Base-by-base conservation (phyloP, 2,113 vertebrate species). In the Perca fluviatilis region DNA sequence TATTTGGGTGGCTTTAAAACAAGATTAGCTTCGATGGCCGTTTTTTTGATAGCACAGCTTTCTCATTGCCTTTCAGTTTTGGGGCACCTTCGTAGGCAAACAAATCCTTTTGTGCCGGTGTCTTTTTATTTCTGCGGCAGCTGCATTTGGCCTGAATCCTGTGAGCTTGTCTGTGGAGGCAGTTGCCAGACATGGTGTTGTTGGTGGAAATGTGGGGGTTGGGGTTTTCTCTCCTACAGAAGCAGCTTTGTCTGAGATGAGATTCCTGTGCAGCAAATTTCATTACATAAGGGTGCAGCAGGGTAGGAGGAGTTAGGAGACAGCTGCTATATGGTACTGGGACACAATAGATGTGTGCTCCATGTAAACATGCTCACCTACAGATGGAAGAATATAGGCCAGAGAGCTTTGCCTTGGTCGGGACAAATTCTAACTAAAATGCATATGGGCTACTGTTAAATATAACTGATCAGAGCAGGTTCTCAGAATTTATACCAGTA, bases 201-300 rank as follows among this genome's bases (percentile, higher is more conserved):
- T 58, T 65, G 84, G 21, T 68, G 13, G 16, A 58, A 78, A 64
- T 3, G 75, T 84, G 93, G 92, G 91, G 92, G 92, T 74, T 88
- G 90, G 84, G 51, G 57, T 88, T 40, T 82, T 82, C 23, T 71
- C 70, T 68, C 36, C 18, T 57, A 95, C 93, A 92, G 90, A 92
- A 86, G 89, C 76, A 70, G 85, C 94, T 95, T 95, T 95, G 95
- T 96, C 90, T 90, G 90, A 84, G 77, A 75, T 8, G 58, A 84
- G 87, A 95, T 95, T 96, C 92, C 95, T 94, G 85, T 86, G 93
- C 92, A 90, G 93, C 71, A 90, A 80, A 91, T 89, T 77, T 86
- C 86, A 92, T 95, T 95, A 88, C 92, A 93, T 94, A 93, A 95
- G 82, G 82, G 46, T 87, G 77, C 58, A 67, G 75, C 13, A 49